Evolutionary conservation across 1,140 invertebrate species (phyloP), one percentile per base, ranked within the genome.

Genomic region (Aricia agestis): DNA sequence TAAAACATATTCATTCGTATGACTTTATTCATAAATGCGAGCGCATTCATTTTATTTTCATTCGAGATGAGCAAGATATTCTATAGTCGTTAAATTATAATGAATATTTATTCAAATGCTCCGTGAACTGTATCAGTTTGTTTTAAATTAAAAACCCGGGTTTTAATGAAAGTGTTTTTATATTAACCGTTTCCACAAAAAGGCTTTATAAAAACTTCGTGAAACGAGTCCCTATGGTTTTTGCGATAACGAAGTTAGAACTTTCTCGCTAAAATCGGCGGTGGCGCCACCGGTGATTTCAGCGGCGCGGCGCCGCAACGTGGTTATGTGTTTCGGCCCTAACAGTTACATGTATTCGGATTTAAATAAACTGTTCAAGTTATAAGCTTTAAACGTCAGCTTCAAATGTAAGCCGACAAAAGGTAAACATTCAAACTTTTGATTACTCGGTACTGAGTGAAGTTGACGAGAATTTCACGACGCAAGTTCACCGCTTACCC

Each of bases 381-480:
- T 42, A 9, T 13, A 52, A 52, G 45, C 11, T 15, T 9, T 13
- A 52, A 36, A 36, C 45, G 13, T 52, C 45, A 13, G 45, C 11
- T 52, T 13, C 13, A 4, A 52, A 52, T 13, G 13, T 6, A 63
- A 63, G 59, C 3, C 59, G 17, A 18, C 59, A 11, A 63, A 63
- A 25, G 19, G 59, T 63, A 63, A 18, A 63, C 59, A 63, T 52
- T 52, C 0, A 4, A 31, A 63, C 6, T 63, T 63, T 63, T 19
- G 59, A 19, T 63, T 63, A 25, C 18, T 19, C 18, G 18, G 18
- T 18, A 11, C 59, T 63, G 59, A 11, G 17, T 63, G 59, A 63
- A 63, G 59, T 63, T 63, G 59, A 63, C 59, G 59, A 63, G 59
- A 25, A 63, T 63, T 63, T 63, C 31, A 63, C 59, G 59, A 63